These are phyloP conservation scores for Nannospalax galili DNA, from an alignment of 2,113 vertebrate genomes.

Conservation along the genomic window DNA sequence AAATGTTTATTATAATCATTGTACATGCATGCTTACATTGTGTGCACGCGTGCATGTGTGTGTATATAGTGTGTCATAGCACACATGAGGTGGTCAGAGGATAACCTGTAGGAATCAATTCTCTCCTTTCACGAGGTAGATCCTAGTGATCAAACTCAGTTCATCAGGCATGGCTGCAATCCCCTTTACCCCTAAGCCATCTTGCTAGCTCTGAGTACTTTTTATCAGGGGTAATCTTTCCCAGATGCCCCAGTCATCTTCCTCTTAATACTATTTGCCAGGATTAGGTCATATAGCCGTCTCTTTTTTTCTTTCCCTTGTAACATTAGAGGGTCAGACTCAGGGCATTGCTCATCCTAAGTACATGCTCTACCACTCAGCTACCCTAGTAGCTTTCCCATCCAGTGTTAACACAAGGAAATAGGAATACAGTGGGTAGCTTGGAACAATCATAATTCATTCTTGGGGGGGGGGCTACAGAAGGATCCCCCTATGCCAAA, in stretches of 20 bases:
- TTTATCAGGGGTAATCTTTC: background rate
- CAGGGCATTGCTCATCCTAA: background rate
- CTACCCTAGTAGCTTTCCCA: background rate
- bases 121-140: background rate
- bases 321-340: background rate
- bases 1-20: background rate
- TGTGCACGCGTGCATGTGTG: background rate
- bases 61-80: background rate
- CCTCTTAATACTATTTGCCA: background rate
- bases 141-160: background rate
- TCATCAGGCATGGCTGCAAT: background rate
- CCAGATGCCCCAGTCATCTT: background rate
- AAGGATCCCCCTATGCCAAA: background rate
- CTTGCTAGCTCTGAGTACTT: background rate
- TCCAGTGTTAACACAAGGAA: background rate
- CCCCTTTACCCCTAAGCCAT: background rate
- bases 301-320: background rate
- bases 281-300: background rate
- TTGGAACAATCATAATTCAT: background rate
- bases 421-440: background rate
- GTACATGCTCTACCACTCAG: background rate
- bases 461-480: background rate
- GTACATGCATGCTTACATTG: background rate
- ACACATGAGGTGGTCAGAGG: background rate
- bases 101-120: background rate